Evolutionary conservation across 2,797 vertebrate genomes (phyloP).

Genomic region (Oophaga sylvatica): DNA sequence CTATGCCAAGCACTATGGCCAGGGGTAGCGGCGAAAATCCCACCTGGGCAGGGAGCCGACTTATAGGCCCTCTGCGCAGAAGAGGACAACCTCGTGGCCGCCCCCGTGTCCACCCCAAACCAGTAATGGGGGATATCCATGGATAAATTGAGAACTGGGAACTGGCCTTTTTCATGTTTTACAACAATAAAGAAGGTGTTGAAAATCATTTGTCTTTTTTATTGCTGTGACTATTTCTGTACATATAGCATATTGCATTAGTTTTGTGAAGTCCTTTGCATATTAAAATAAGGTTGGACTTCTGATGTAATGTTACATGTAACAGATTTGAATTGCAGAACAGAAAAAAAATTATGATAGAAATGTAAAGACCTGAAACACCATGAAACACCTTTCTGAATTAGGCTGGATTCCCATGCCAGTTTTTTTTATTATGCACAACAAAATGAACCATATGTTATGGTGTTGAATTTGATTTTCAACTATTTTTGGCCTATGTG

Average conservation of each 20-base stretch:
- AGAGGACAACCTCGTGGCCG: conserved; percentile 58
- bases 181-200: conserved; percentile 62
- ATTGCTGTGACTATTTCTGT: not conserved
- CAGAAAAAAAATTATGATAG: no score
- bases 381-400: no score
- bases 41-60: conserved; percentile 58
- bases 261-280: no score
- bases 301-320: no score
- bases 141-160: conserved; percentile 47
- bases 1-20: conserved; percentile 61
- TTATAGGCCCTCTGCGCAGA: conserved; percentile 57
- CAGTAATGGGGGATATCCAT: conserved; percentile 54
- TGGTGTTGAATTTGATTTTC: no score
- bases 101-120: conserved; percentile 55
- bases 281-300: no score
- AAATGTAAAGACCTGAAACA: no score
- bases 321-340: no score
- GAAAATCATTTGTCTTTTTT: conserved; percentile 44
- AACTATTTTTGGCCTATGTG: no score
- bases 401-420: no score
- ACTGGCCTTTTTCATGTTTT: conserved; percentile 59
- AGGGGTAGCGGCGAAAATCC: conserved; percentile 56
- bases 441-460: no score
- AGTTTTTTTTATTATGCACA: no score
- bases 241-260: not conserved